These are phyloP conservation scores for Pygoscelis adeliae DNA, from an alignment of 2,113 vertebrate genomes.

Conservation along the genomic window DNA sequence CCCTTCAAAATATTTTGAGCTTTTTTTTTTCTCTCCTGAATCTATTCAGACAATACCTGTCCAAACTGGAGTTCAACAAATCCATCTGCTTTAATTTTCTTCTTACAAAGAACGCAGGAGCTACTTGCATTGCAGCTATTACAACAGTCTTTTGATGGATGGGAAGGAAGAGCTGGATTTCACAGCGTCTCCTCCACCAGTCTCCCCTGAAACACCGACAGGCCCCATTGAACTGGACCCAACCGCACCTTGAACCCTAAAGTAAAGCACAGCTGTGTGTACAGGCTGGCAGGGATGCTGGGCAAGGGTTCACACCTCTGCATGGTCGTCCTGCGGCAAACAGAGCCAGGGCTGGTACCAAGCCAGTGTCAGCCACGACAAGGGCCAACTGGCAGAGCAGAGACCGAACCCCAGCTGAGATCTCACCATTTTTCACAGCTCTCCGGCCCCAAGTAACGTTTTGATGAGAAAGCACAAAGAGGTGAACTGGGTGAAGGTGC, in stretches of 20 bases:
- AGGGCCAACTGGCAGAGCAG: neutral
- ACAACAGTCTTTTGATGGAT: neutral
- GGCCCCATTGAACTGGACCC: neutral
- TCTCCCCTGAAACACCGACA: neutral
- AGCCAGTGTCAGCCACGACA: neutral
- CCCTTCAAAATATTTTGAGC: neutral
- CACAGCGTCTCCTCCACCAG: accelerated
- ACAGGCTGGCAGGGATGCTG: too few species aligned
- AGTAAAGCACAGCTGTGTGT: neutral
- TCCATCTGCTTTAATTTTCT: neutral
- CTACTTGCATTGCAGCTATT: neutral
- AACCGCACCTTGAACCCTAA: neutral
- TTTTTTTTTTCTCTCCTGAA: neutral
- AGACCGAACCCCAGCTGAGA: neutral
- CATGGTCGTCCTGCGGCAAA: neutral
- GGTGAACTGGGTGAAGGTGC: neutral
- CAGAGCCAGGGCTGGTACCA: neutral
- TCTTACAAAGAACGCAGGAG: neutral
- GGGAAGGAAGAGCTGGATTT: neutral
- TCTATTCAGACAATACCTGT: neutral
- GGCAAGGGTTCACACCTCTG: neutral
- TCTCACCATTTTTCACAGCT: neutral
- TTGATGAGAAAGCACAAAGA: neutral
- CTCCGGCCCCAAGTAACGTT: accelerated
- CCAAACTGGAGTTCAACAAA: neutral